A percentile compares a stretch with the other conserved stretches of the same genome.
Evolutionary conservation across 2,888 invertebrate species (phyloP).

Genomic region (Tolmerus cingulatus): DNA sequence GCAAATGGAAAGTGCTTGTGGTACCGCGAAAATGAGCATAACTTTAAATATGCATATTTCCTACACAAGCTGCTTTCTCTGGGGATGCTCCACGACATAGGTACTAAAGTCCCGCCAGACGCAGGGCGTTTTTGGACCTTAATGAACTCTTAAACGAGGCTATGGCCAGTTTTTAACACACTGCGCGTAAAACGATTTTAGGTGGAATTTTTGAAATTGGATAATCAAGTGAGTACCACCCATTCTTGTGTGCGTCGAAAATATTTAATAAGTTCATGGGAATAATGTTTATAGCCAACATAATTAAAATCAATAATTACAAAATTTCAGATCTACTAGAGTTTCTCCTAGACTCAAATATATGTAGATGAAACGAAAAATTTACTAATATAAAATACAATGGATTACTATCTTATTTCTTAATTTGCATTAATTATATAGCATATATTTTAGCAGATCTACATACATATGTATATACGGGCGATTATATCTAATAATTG

Average conservation of each 20-base stretch:
- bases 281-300: background rate
- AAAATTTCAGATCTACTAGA: no score
- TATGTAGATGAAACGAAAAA: no score
- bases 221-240: background rate
- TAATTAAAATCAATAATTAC: background rate
- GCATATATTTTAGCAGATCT: no score
- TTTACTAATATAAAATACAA: no score
- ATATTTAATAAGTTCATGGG: background rate
- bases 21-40: background rate
- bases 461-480: no score
- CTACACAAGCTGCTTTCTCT: background rate
- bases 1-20: background rate
- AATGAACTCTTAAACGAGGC: background rate
- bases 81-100: background rate
- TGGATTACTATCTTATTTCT: no score
- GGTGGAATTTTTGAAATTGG: background rate
- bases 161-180: background rate
- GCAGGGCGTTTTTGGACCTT: background rate
- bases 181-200: background rate
- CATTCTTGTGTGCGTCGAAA: background rate
- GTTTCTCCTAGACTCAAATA: no score
- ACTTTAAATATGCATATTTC: background rate
- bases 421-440: no score
- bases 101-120: background rate
- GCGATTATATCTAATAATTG: no score